Base-by-base conservation (phyloP, 1,140 invertebrate genomes). In the Ladona fulva region DNA sequence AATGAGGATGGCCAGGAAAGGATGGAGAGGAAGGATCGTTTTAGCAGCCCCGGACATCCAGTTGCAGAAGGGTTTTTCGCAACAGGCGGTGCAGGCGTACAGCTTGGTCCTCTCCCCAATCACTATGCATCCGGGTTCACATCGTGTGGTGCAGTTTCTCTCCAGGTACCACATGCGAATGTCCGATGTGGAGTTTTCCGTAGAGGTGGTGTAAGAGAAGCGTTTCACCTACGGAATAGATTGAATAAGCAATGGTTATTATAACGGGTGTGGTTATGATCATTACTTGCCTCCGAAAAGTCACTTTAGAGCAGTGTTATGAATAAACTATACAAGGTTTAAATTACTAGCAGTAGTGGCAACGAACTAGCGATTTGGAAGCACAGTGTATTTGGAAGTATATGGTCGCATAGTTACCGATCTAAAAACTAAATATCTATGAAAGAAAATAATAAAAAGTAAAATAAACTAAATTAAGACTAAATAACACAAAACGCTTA, bases 41-140 rank as follows among this genome's bases (percentile, higher is more conserved):
- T 22, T 22, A 3, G 16, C 52, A 22, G 52, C 52, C 52, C 52
- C n/a, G 1, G 52, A 66, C 52, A 66, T 66, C 52, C 52, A 66
- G 84, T 95, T 95, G 84, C 94, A 95, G 0, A 91, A 87, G n/a
- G 90, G 90, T 78, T 90, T 89, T 37, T 81, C 81, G 83, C 94
- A 95, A 82, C 94, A 95, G 0, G 91, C 90, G 0, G 92, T 94
- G 82, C 93, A 95, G 3, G 93, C 92, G 82, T 93, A 93, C 0
- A 96, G 84, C 82, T 95, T 95, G 0, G 93, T 95, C 25, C 94
- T 84, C 83, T 96, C 94, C 0, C 86, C 93, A 78, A 95, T 94
- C 10, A 95, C 89, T 79, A 95, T 94, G 84, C 94, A 95, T 12
- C 93, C 94, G 0, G 93, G 89, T 80, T 95, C 93, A 83, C 94